Conservation (phyloP, 2,888 invertebrate genomes). For the Dendrolimus houi region DNA sequence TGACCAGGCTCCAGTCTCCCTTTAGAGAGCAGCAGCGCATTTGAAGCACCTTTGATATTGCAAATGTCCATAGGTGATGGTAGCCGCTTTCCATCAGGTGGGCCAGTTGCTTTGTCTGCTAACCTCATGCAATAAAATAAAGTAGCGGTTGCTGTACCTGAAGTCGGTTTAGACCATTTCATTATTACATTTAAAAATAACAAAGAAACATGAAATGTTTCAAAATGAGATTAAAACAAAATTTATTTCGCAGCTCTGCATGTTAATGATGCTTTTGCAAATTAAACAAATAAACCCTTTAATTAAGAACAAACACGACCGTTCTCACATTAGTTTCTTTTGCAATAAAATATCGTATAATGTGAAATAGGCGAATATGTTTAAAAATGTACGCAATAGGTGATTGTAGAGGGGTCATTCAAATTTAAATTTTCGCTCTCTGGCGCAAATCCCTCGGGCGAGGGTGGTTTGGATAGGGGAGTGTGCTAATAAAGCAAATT, state of each 20-base stretch:
- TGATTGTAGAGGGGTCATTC: conserved; percentile 54
- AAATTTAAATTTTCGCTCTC: conserved; percentile 73
- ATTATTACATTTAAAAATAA: not conserved
- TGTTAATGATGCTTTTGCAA: not conserved
- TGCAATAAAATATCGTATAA: not conserved
- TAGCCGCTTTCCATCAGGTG: too few relatives aligned
- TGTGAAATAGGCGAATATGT: conserved; percentile 22
- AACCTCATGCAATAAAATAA: too few relatives aligned
- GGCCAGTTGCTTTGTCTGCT: too few relatives aligned
- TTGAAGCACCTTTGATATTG: too few relatives aligned
- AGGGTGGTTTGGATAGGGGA: conserved; percentile 53
- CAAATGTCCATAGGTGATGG: too few relatives aligned
- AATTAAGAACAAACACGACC: not conserved
- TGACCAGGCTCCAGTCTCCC: too few relatives aligned
- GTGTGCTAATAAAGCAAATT: conserved; percentile 73
- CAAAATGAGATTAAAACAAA: not conserved
- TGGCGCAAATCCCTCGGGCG: conserved; percentile 55
- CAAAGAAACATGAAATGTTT: not conserved
- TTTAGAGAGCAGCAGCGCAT: too few relatives aligned
- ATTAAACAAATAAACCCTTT: not conserved
- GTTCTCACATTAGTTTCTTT: not conserved
- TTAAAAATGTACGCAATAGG: conserved; percentile 43
- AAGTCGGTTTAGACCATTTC: too few relatives aligned
- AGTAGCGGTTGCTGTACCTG: too few relatives aligned
- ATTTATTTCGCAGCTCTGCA: not conserved